Evolutionary conservation across 2,113 vertebrate genomes (phyloP).

Genomic region (Sebastes schlegelii): DNA sequence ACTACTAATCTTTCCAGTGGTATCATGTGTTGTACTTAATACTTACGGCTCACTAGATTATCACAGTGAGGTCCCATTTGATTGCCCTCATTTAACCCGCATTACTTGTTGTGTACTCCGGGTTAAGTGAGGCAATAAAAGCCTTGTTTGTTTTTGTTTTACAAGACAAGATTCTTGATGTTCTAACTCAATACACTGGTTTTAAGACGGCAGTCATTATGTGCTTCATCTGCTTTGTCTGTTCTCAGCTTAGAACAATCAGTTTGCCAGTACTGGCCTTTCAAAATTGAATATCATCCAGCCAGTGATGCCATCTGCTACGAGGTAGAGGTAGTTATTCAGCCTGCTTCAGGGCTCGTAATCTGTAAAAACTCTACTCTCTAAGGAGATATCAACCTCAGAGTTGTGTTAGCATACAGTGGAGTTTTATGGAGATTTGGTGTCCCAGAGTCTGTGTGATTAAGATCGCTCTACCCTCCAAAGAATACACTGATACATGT

Average conservation of each 20-base stretch:
- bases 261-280: constrained; percentile 5
- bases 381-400: constrained; percentile 10
- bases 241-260: neutral
- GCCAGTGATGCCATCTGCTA: constrained; percentile 8
- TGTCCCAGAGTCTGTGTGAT: constrained; percentile 13
- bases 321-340: constrained; percentile 13
- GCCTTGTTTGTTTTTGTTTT: constrained; percentile 17
- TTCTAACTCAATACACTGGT: neutral
- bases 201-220: too few relatives aligned
- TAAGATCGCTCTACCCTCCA: neutral
- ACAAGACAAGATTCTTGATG: neutral
- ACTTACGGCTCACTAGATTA: constrained; percentile 33
- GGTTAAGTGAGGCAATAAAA: constrained; percentile 21
- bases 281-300: constrained; percentile 13
- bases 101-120: constrained; percentile 30
- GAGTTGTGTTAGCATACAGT: neutral
- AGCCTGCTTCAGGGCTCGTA: constrained; percentile 25
- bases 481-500: neutral
- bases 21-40: constrained; percentile 54
- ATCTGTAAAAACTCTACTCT: constrained; percentile 29
- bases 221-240: neutral
- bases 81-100: constrained; percentile 31
- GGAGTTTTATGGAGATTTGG: constrained; percentile 16
- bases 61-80: constrained; percentile 34
- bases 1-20: constrained; percentile 57